These are phyloP conservation scores for Gerris buenoi DNA, from an alignment of 1,140 invertebrate genomes.

Conservation along the genomic window DNA sequence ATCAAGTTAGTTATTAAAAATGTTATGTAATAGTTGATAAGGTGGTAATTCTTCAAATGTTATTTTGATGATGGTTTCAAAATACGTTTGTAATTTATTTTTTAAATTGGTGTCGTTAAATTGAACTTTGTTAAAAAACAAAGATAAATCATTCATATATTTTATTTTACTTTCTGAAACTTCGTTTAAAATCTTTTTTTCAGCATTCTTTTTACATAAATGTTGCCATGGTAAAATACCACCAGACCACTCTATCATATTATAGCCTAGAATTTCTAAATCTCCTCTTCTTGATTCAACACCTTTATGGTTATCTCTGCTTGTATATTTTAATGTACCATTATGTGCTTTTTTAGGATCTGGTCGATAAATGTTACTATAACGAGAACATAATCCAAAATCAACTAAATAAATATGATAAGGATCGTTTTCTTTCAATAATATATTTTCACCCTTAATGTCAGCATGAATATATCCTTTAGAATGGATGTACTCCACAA, in stretches of 20 bases:
- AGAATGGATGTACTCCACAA: slow-evolving; percentile 71
- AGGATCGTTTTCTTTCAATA: slow-evolving; percentile 43
- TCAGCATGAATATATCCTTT: slow-evolving; percentile 80
- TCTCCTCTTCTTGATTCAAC: slow-evolving; percentile 51
- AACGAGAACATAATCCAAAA: slow-evolving; percentile 75
- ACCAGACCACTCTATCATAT: slow-evolving; percentile 85
- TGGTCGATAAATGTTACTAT: slow-evolving; percentile 64
- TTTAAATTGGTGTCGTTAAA: background rate
- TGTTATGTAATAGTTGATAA: background rate
- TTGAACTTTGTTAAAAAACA: background rate
- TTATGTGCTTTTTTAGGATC: slow-evolving; percentile 86
- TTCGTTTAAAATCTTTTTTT: background rate
- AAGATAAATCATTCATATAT: background rate
- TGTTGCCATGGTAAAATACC: slow-evolving; percentile 70
- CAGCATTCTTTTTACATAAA: background rate
- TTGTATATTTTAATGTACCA: slow-evolving; percentile 91
- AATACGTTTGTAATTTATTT: background rate
- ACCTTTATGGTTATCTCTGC: slow-evolving; percentile 82
- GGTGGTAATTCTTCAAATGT: background rate
- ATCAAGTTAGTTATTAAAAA: background rate
- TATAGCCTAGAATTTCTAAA: slow-evolving; percentile 87
- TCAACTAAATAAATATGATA: slow-evolving; percentile 81
- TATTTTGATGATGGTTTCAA: background rate
- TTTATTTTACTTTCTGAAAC: background rate
- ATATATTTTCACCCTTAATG: slow-evolving; percentile 74